Conservation (phyloP, 1,140 invertebrate species). For the Metaphire vulgaris region DNA sequence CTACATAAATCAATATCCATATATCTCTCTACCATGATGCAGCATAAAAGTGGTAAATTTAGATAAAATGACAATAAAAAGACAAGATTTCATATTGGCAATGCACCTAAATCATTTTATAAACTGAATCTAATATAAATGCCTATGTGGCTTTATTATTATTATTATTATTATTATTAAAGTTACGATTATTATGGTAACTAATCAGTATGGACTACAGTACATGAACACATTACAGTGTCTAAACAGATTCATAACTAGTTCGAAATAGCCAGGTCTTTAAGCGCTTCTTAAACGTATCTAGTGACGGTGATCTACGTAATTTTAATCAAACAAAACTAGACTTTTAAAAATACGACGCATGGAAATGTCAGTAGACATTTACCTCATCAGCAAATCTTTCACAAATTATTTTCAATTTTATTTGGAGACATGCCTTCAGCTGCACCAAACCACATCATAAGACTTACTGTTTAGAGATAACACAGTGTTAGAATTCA, state of each 20-base stretch:
- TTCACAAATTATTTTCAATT: neutral
- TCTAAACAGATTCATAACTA: too few relatives aligned
- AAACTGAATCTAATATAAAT: neutral
- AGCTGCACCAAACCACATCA: neutral
- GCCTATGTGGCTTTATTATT: neutral
- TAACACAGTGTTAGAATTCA: neutral
- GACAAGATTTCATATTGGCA: neutral
- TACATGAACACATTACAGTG: too few relatives aligned
- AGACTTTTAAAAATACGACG: neutral
- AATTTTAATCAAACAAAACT: neutral
- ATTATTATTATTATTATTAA: neutral
- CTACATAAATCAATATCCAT: too few relatives aligned
- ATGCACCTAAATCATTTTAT: neutral
- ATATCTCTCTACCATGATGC: too few relatives aligned
- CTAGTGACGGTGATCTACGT: too few relatives aligned
- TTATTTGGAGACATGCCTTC: neutral
- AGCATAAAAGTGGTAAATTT: too few relatives aligned
- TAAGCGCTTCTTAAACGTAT: too few relatives aligned
- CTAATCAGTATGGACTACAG: too few relatives aligned
- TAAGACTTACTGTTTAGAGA: too few relatives aligned
- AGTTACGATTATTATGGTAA: neutral
- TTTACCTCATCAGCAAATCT: neutral
- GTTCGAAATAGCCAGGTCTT: too few relatives aligned
- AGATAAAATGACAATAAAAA: too few relatives aligned
- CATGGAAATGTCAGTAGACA: neutral